These are phyloP conservation scores for Tauraco hartlaubi DNA, from an alignment of 2,797 vertebrate genomes.

Conservation along the genomic window DNA sequence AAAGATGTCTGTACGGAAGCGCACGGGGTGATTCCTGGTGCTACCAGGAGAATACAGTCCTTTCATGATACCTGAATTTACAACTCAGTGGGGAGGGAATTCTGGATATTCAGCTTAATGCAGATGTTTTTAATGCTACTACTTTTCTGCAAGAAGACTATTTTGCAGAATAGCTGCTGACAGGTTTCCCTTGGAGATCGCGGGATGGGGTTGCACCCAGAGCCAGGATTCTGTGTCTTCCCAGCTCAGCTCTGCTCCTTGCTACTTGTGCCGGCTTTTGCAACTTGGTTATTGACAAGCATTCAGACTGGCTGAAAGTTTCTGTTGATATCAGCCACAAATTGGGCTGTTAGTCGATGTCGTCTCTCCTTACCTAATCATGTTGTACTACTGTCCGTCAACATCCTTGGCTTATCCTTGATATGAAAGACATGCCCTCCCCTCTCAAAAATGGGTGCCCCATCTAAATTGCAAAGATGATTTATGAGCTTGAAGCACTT, in stretches of 20 bases:
- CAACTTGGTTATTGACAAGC: neutral
- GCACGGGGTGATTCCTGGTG: accelerated
- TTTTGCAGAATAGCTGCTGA: neutral
- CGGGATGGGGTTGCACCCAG: neutral
- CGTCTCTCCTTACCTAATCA: neutral
- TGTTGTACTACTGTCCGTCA: no score
- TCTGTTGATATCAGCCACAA: neutral
- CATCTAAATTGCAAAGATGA: neutral
- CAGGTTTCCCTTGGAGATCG: neutral
- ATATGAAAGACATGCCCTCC: neutral
- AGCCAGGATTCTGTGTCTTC: neutral
- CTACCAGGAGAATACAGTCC: neutral
- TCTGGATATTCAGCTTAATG: neutral
- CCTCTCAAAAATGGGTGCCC: neutral
- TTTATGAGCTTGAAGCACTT: neutral
- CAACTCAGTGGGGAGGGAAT: neutral
- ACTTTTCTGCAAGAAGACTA: neutral
- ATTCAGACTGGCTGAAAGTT: neutral
- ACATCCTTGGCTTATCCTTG: neutral
- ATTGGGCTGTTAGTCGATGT: neutral
- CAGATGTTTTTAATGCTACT: neutral
- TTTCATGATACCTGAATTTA: neutral
- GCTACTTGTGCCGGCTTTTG: neutral
- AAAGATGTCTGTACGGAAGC: neutral
- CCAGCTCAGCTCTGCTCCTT: neutral